phyloP scores from a whole-genome alignment of 2,797 vertebrate species.

The Salarias fasciatus region DNA sequence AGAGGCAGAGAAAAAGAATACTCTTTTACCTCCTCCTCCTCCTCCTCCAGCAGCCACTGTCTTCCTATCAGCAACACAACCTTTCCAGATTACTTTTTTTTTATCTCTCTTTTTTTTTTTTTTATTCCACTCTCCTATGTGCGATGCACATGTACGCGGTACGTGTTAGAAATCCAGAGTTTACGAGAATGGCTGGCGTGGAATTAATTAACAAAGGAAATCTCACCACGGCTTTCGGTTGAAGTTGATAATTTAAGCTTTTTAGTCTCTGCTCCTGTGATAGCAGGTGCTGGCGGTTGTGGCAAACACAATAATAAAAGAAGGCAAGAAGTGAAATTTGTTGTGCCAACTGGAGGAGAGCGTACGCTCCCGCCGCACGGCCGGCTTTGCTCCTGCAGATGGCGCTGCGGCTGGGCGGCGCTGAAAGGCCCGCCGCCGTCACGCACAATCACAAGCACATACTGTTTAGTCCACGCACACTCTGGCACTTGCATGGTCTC shows the following conservation, averaged over 20 bases:
- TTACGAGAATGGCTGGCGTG: constrained; percentile 77
- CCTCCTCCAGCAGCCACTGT: constrained; percentile 25
- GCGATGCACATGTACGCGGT: constrained; percentile 74
- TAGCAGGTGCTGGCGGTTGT: constrained; percentile 36
- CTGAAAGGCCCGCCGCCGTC: constrained; percentile 36
- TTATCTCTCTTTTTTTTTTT: constrained; percentile 18
- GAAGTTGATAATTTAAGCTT: constrained; percentile 72
- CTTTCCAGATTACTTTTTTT: constrained; percentile 43
- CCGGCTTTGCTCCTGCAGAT: constrained; percentile 25
- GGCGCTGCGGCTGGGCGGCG: constrained; percentile 7
- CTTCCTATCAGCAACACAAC: constrained; percentile 58
- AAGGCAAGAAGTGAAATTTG: constrained; percentile 16
- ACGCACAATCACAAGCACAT: constrained; percentile 16
- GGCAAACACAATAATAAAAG: constrained; percentile 36
- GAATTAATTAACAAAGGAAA: constrained; percentile 85
- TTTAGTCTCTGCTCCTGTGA: constrained; percentile 46
- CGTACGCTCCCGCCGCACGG: background rate
- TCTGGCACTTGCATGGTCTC: background rate
- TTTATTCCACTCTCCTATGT: constrained; percentile 39
- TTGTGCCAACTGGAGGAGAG: constrained; percentile 32
- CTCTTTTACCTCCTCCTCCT: constrained; percentile 48
- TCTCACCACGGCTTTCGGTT: constrained; percentile 64
- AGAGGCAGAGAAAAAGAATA: constrained; percentile 76
- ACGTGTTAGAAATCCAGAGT: constrained; percentile 75
- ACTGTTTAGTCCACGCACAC: constrained; percentile 1